These are phyloP conservation scores for Erythrocercus mccallii DNA, from an alignment of 2,113 vertebrate species.

Conservation along the genomic window DNA sequence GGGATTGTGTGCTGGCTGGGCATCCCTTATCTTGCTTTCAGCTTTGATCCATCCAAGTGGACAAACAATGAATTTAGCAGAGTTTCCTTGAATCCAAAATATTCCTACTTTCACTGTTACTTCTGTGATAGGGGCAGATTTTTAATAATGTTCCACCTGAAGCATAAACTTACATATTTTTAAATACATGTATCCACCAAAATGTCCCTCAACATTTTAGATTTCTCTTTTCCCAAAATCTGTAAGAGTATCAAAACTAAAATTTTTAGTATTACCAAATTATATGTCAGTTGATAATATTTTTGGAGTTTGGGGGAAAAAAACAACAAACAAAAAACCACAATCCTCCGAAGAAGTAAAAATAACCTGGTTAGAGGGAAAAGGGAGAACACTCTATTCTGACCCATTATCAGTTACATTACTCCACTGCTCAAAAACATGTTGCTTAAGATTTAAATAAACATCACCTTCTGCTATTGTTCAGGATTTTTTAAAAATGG, in stretches of 20 bases:
- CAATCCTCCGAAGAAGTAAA: not conserved
- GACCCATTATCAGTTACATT: not conserved
- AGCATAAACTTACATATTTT: not conserved
- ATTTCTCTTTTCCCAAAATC: not conserved
- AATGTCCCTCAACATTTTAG: not conserved
- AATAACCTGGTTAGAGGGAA: not conserved
- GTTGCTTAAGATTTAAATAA: not conserved
- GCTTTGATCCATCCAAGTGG: not conserved
- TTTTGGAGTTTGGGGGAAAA: not conserved
- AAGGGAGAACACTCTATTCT: not conserved
- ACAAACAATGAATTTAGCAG: not conserved
- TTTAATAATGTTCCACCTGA: not conserved
- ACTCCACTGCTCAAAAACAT: not conserved
- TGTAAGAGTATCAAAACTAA: not conserved
- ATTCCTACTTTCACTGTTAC: not conserved
- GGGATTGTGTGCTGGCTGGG: fast-evolving
- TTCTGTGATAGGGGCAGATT: not conserved
- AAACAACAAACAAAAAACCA: not conserved
- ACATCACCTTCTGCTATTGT: not conserved
- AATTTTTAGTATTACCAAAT: not conserved
- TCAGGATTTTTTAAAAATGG: not conserved
- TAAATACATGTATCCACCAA: not conserved
- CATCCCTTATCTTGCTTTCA: not conserved
- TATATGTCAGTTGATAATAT: not conserved
- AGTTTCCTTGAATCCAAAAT: not conserved